Evolutionary conservation across 2,888 invertebrate genomes (phyloP).

Genomic region (Mesochorus sp.): DNA sequence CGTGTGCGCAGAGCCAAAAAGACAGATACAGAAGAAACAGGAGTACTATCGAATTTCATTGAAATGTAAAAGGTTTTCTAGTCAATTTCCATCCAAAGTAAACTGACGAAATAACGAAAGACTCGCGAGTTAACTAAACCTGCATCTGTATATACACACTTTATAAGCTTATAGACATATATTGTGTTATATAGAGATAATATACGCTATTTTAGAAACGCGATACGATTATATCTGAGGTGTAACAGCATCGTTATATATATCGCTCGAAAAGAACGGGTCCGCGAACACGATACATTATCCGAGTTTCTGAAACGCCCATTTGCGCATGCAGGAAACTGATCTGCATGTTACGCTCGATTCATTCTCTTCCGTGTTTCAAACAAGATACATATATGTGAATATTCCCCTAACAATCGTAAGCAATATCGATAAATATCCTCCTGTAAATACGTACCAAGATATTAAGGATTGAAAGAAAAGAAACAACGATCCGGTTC

Average conservation of each 20-base stretch:
- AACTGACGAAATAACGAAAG: conserved; percentile 30
- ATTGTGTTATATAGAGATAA: no score
- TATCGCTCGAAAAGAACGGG: conserved; percentile 15
- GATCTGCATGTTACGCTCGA: conserved; percentile 48
- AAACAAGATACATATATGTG: conserved; percentile 11
- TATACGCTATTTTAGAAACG: conserved; percentile 22
- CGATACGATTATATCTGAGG: conserved; percentile 28
- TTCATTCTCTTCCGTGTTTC: conserved; percentile 48
- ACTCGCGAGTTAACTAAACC: conserved; percentile 9
- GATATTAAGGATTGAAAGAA: no score
- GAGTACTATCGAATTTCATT: conserved; percentile 50
- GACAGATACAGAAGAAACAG: neutral
- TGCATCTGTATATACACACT: conserved; percentile 16
- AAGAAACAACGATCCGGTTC: no score
- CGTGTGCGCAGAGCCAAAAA: conserved; percentile 2
- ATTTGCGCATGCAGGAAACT: conserved; percentile 42
- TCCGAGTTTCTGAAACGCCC: conserved; percentile 39
- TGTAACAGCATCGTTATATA: neutral
- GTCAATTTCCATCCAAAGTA: conserved; percentile 42
- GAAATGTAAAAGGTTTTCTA: conserved; percentile 45
- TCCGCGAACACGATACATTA: conserved; percentile 33
- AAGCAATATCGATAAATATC: no score
- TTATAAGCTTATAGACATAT: neutral
- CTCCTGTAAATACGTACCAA: no score
- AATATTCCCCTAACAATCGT: no score